phyloP scores from a whole-genome alignment of 35 echinoderm and acorn worm genomes.

The Apostichopus californicus region DNA sequence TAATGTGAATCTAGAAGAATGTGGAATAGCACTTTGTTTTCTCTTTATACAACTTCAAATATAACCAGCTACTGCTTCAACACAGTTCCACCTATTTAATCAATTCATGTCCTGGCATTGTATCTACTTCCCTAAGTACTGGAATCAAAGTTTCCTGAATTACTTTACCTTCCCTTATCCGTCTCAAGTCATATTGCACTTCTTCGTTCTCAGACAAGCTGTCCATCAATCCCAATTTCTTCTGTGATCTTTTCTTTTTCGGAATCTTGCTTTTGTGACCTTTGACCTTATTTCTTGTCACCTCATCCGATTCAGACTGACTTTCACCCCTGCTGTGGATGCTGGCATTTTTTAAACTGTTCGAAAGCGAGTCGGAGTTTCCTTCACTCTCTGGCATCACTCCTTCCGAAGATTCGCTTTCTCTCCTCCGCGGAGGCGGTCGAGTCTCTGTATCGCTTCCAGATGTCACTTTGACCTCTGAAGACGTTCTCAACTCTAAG shows the following conservation, averaged over 20 bases:
- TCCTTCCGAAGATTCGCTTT: slow-evolving; percentile 43
- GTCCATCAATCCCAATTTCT: slow-evolving; percentile 55
- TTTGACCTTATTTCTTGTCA: slow-evolving; percentile 24
- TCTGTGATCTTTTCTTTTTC: slow-evolving; percentile 49
- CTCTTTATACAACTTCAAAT: no score
- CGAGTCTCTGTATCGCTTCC: no score
- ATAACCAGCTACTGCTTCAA: slow-evolving; percentile 8
- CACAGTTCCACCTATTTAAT: slow-evolving; percentile 19
- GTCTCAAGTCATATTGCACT: slow-evolving; percentile 51
- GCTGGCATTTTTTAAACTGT: background rate
- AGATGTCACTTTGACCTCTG: slow-evolving; percentile 41
- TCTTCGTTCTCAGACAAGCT: slow-evolving; percentile 91
- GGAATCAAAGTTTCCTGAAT: background rate
- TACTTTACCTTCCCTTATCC: slow-evolving; percentile 19
- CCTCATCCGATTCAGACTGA: slow-evolving; percentile 67
- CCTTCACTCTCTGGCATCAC: slow-evolving; percentile 9
- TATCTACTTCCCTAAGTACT: no score
- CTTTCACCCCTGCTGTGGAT: slow-evolving; percentile 28
- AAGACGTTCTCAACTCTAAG: slow-evolving; percentile 37
- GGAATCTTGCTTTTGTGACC: slow-evolving; percentile 46
- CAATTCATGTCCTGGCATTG: background rate
- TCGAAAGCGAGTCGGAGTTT: slow-evolving; percentile 1
- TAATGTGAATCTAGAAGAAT: no score
- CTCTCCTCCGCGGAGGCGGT: background rate
- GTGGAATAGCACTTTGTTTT: no score